Evolutionary conservation across 2,797 vertebrate species (phyloP).

Genomic region (Kryptolebias ocellatus): DNA sequence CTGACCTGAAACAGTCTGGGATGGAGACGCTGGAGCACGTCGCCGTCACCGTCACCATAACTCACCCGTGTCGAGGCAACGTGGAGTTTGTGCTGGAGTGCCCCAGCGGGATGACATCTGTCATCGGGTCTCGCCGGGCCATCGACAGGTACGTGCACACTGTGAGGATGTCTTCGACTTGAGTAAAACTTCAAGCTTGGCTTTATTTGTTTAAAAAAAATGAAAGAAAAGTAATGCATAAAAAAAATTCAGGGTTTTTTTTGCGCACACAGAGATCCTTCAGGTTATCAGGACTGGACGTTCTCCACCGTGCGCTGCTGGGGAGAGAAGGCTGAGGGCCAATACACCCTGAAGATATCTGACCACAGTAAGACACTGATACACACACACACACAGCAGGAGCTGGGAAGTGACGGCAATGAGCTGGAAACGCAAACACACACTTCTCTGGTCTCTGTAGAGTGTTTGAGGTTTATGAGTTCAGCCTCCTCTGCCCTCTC

Average conservation of each 20-base stretch:
- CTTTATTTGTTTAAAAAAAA: background rate
- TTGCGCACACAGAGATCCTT: conserved; percentile 80
- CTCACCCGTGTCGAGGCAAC: conserved; percentile 89
- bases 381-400: conserved; percentile 3
- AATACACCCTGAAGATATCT: conserved; percentile 85
- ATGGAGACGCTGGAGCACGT: conserved; percentile 95
- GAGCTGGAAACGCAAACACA: background rate
- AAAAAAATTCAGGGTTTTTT: background rate
- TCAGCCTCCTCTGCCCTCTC: background rate
- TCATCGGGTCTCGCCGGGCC: conserved; percentile 87
- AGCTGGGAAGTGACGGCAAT: too few species aligned
- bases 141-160: conserved; percentile 83
- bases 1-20: conserved; percentile 85
- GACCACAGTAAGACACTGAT: conserved; percentile 85
- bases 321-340: conserved; percentile 90
- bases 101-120: conserved; percentile 91
- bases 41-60: conserved; percentile 88
- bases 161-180: background rate
- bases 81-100: conserved; percentile 88
- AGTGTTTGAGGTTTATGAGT: background rate
- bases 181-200: too few species aligned
- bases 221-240: too few species aligned
- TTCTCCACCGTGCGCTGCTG: conserved; percentile 97
- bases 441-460: background rate
- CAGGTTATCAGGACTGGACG: conserved; percentile 92